These are phyloP conservation scores for Metacarcinus magister DNA, from an alignment of 2,888 invertebrate species.

Conservation along the genomic window DNA sequence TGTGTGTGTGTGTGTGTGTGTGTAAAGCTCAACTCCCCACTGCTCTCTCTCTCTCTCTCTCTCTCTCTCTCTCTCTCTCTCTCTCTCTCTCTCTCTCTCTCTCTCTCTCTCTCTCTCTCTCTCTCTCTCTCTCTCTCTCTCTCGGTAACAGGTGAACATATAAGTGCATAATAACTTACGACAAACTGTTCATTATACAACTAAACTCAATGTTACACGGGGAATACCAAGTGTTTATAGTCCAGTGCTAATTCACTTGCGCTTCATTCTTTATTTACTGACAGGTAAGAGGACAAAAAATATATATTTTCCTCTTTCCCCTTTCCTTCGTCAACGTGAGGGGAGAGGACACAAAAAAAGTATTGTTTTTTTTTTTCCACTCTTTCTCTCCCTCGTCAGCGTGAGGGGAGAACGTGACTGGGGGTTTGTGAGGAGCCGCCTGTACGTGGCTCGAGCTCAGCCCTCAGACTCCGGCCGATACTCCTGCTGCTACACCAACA, in stretches of 20 bases:
- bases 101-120: slow-evolving; percentile 51
- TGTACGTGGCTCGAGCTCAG: slow-evolving; percentile 92
- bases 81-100: slow-evolving; percentile 34
- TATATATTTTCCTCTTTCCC: neutral
- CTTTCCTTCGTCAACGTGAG: slow-evolving; percentile 87
- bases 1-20: neutral
- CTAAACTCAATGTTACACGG: neutral
- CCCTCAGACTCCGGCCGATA: slow-evolving; percentile 92
- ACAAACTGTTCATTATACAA: neutral
- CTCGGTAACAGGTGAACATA: neutral
- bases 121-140: slow-evolving; percentile 26
- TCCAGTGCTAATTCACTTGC: neutral
- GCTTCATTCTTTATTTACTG: neutral
- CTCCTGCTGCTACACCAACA: slow-evolving; percentile 86
- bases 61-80: neutral
- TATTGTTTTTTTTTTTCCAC: neutral
- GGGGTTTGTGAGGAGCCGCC: slow-evolving; percentile 86
- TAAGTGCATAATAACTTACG: neutral
- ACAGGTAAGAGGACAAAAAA: neutral
- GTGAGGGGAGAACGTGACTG: slow-evolving; percentile 87
- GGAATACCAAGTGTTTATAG: neutral
- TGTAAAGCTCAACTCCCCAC: neutral
- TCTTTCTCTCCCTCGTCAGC: slow-evolving; percentile 86
- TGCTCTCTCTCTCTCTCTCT: slow-evolving; percentile 46
- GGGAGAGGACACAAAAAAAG: slow-evolving; percentile 82